Evolutionary conservation across 1,140 invertebrate species (phyloP), one percentile per base, ranked within the genome.

Genomic region (Trachelipus rathkii): DNA sequence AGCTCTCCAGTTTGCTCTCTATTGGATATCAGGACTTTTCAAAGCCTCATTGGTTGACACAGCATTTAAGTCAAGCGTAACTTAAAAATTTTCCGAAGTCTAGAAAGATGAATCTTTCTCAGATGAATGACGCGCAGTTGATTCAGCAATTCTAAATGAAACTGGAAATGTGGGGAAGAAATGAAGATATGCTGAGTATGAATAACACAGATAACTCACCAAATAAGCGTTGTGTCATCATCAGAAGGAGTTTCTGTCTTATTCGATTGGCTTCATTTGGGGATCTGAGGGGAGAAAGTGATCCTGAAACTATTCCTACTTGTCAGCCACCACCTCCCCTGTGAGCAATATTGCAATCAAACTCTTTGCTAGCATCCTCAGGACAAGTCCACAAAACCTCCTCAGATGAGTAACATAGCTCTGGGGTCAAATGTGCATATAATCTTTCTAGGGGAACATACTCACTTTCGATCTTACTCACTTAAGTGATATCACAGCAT

Each of bases 21-120:
- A 81, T 81, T 10, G 79, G 79, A 6, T 78, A 78, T 24, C 77
- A 81, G 60, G 79, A 81, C 73, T 81, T 81, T 75, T 77, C 76
- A 45, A 77, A 77, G 11, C 78, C 79, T 9, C 78, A 81, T 77
- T 77, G 79, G 5, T 81, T 77, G 79, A 73, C 78, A 13, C 79
- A 21, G 77, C 79, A 13, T 81, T 81, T 68, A 81, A 81, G 44
- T 75, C 77, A 8, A 81, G 78, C 68, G 71, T 78, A 23, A 81
- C 77, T 72, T 70, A 78, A 9, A 81, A 81, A 46, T 81, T 78
- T 33, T 78, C 79, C 0, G 24, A 71, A 19, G 77, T 73, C 6
- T 68, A 75, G 33, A 73, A 73, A 33, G 74, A 73, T 11, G 24
- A 72, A 24, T 24, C 45, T 45, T 46, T 45, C 43, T 11, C 50